Conservation (phyloP, 1,140 invertebrate species). For the Globodera rostochiensis region DNA sequence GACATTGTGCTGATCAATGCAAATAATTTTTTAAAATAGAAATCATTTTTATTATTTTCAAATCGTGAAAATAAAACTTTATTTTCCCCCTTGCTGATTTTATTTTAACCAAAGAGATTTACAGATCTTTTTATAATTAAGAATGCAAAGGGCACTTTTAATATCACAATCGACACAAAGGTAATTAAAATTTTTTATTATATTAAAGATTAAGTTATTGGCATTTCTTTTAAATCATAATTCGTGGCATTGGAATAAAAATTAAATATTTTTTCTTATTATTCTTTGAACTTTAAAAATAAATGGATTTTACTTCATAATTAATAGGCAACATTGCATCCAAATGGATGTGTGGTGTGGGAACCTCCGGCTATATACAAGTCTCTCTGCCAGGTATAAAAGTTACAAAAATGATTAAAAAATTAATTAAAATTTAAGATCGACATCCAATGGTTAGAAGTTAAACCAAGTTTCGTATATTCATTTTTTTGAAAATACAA, state of each 20-base stretch:
- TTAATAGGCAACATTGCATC: slow-evolving; percentile 68
- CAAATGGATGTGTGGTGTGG: slow-evolving; percentile 90
- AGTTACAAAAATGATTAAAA: not conserved
- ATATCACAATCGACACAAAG: slow-evolving; percentile 70
- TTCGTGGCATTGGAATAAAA: no score
- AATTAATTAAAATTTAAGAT: slow-evolving; percentile 69
- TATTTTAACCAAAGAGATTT: slow-evolving; percentile 6
- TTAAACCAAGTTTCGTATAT: slow-evolving; percentile 63
- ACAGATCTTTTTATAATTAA: slow-evolving; percentile 3
- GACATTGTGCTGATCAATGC: slow-evolving; percentile 43
- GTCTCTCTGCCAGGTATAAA: slow-evolving; percentile 77
- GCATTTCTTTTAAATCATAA: no score
- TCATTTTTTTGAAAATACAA: slow-evolving; percentile 72
- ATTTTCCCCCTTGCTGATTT: slow-evolving; percentile 5
- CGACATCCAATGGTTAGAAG: slow-evolving; percentile 78
- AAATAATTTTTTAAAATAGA: slow-evolving; percentile 5
- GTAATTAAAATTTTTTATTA: slow-evolving; percentile 32
- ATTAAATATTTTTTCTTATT: no score
- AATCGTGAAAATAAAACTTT: not conserved
- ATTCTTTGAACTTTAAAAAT: no score
- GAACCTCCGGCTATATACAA: slow-evolving; percentile 98
- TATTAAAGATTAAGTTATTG: no score
- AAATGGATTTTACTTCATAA: not conserved
- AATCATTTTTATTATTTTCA: slow-evolving; percentile 1
- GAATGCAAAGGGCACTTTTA: slow-evolving; percentile 70